Evolutionary conservation across 53 echinoderm and acorn worm genomes (phyloP), one percentile per base, ranked within the genome.

Genomic region (Paelopatides confundens): DNA sequence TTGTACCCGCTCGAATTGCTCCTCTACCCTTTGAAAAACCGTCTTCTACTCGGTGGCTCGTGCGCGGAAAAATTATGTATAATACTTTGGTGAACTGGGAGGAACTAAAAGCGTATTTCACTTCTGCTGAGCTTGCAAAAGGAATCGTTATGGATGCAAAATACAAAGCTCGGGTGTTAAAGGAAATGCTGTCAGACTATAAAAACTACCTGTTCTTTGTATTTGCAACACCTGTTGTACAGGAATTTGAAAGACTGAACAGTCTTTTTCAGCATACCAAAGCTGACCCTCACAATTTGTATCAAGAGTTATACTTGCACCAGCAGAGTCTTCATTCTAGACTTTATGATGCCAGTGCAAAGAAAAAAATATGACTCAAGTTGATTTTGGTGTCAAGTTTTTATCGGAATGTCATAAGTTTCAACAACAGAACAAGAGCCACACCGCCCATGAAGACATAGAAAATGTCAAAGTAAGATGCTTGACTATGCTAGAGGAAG

Each of bases 31-130:
- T 58, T 58, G n/a, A 58, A 3, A 58, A 58, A 58, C 58, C n/a
- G 18, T 58, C 58, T 21, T 58, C 58, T 58, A 58, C 58, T 3
- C 58, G 58, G 15, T 58, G 58, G 58, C 58, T 21, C n/a, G 58
- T 58, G 58, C 58, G n/a, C n/a, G 58, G 58, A 15, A 58, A 58
- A 21, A 21, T 58, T 15, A 58, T 58, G 58, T 58, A 18, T 21
- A 54, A 54, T 17, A 58, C 21, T 18, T 58, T 58, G 21, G 17
- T 58, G 21, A 58, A 58, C n/a, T 58, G 21, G 77, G 46, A 77
- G 43, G 77, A 77, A 40, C 43, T 77, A 40, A 77, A 77, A 27
- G 77, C 77, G 5, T 77, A 77, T 21, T 77, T 43, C 28, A 29
- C 47, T 4, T 58, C 18, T 58, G 58, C 58, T 58, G 21, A 58